Evolutionary conservation across 1,140 invertebrate species (phyloP).

Genomic region (Cherax destructor): DNA sequence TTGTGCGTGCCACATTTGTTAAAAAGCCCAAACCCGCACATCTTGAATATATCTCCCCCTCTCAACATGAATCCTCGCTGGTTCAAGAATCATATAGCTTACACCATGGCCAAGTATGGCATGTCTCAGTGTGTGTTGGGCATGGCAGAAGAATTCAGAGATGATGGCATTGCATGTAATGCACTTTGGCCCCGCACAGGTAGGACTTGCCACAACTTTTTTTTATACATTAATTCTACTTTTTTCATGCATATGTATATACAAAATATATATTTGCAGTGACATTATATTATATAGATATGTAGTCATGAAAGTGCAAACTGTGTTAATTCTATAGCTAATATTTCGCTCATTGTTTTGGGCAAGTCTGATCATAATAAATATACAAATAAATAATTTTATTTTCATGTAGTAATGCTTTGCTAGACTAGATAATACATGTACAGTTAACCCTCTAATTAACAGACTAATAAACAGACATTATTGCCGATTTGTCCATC

Average conservation of each 20-base stretch:
- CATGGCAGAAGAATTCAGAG: constrained; percentile 93
- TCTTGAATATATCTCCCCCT: constrained; percentile 96
- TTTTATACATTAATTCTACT: not conserved
- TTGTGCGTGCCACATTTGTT: constrained; percentile 92
- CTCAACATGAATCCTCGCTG: constrained; percentile 92
- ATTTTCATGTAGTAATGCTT: too few relatives aligned
- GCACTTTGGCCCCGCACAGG: constrained; percentile 97
- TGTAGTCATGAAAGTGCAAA: not conserved
- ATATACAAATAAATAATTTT: too few relatives aligned
- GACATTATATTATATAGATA: too few relatives aligned
- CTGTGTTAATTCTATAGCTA: too few relatives aligned
- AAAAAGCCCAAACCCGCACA: constrained; percentile 94
- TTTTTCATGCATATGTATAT: too few relatives aligned
- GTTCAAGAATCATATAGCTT: constrained; percentile 96
- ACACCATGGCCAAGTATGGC: constrained; percentile 99
- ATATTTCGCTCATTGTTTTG: too few relatives aligned
- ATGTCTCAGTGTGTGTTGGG: constrained; percentile 99
- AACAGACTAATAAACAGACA: too few relatives aligned
- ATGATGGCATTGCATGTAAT: constrained; percentile 93
- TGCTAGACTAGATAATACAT: too few relatives aligned
- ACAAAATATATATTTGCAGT: too few relatives aligned
- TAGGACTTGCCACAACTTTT: constrained; percentile 74
- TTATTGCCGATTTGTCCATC: too few relatives aligned
- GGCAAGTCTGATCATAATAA: too few relatives aligned
- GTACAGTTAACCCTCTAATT: too few relatives aligned